These are phyloP conservation scores for Wiebesia pumilae DNA, from an alignment of 1,140 invertebrate species.

Conservation along the genomic window DNA sequence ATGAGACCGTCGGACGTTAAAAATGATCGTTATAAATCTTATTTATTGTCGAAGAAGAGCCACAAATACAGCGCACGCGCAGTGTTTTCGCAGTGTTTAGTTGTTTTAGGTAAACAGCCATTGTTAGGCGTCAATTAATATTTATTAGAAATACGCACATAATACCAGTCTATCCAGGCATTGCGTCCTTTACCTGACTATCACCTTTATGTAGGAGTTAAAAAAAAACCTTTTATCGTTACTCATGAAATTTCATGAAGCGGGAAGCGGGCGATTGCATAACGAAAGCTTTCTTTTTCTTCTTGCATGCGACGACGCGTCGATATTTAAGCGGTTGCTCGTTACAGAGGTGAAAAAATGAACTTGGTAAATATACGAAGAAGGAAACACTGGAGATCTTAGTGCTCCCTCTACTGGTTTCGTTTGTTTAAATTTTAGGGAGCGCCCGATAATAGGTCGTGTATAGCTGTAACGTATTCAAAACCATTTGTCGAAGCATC, in stretches of 20 bases:
- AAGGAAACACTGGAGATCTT: neutral
- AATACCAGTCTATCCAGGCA: no score
- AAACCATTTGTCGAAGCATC: neutral
- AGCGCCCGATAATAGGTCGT: slow-evolving; percentile 41
- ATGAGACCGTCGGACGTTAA: no score
- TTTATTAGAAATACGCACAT: neutral
- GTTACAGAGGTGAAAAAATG: slow-evolving; percentile 65
- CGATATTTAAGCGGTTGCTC: slow-evolving; percentile 66
- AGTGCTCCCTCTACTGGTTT: neutral
- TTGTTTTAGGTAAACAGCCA: no score
- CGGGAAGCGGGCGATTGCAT: slow-evolving; percentile 3
- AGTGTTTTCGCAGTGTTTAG: no score
- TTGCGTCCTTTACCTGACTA: neutral
- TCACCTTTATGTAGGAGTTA: neutral
- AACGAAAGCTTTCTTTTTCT: slow-evolving; percentile 4
- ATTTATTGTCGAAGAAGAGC: no score
- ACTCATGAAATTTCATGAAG: neutral
- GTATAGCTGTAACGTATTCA: slow-evolving; percentile 31
- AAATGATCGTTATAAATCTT: no score
- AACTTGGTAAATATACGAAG: slow-evolving; percentile 64
- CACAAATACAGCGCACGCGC: no score
- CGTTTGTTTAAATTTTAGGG: slow-evolving; percentile 56
- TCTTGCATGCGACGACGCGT: neutral
- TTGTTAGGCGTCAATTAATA: neutral
- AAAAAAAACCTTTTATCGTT: neutral